phyloP scores from a whole-genome alignment of 2,113 vertebrate genomes.

The Xiphorhynchus elegans region DNA sequence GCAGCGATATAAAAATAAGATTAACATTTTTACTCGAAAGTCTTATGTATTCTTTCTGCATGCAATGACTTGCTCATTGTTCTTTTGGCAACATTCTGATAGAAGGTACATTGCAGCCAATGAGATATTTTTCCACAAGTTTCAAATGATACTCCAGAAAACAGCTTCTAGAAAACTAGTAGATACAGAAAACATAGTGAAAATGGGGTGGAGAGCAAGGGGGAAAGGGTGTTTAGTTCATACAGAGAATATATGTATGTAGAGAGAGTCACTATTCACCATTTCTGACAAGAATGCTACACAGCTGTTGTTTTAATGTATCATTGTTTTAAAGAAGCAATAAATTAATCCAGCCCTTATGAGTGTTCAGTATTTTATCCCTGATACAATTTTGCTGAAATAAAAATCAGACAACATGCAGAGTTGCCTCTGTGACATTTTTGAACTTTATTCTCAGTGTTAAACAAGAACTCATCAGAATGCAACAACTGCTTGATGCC shows the following conservation, averaged over 20 bases:
- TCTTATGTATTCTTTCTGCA: not conserved
- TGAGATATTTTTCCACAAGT: not conserved
- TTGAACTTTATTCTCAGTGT: not conserved
- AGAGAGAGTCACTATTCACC: not conserved
- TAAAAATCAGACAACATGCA: not conserved
- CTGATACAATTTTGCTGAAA: not conserved
- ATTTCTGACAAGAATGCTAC: not conserved
- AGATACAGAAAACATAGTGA: not conserved
- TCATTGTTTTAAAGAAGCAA: not conserved
- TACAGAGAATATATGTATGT: not conserved
- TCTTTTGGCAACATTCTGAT: not conserved
- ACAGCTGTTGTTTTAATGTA: not conserved
- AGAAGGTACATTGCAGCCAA: not conserved
- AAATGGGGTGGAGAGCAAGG: not conserved
- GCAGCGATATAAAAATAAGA: not conserved
- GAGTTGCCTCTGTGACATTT: not conserved
- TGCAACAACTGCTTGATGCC: not conserved
- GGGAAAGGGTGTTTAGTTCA: not conserved
- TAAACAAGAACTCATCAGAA: constrained; percentile 3
- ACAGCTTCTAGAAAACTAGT: not conserved
- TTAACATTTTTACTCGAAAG: not conserved
- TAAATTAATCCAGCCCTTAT: not conserved
- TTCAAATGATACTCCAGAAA: not conserved
- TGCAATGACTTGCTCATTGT: not conserved
- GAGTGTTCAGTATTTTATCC: not conserved